A percentile compares a stretch with the other conserved stretches of the same genome.
These are phyloP conservation scores for Hyposoter dolosus DNA, from an alignment of 2,888 invertebrate species.

Conservation along the genomic window DNA sequence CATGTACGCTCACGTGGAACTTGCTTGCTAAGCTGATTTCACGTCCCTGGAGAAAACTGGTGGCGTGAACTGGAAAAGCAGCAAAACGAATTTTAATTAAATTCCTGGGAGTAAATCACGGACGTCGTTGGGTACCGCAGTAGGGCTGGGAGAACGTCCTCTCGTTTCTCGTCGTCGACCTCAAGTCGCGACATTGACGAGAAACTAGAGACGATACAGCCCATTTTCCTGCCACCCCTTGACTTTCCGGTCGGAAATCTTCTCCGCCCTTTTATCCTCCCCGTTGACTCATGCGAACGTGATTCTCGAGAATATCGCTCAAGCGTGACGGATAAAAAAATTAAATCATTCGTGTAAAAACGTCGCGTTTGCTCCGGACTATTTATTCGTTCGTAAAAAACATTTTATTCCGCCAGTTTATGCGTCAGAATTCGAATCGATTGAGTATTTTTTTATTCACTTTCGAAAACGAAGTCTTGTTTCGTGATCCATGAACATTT, in stretches of 20 bases:
- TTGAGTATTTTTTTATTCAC: neutral
- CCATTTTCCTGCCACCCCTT: slow-evolving; percentile 40
- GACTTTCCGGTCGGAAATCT: slow-evolving; percentile 53
- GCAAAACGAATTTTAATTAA: slow-evolving; percentile 75
- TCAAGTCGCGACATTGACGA: slow-evolving; percentile 46
- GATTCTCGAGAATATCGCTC: slow-evolving; percentile 7
- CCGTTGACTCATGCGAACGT: slow-evolving; percentile 5
- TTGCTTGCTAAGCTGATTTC: slow-evolving; percentile 32
- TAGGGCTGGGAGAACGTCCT: slow-evolving; percentile 32
- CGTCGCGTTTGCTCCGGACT: neutral
- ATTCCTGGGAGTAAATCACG: slow-evolving; percentile 66
- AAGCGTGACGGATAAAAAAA: slow-evolving; percentile 20
- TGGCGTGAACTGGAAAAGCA: slow-evolving; percentile 67
- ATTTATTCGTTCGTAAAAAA: slow-evolving; percentile 23
- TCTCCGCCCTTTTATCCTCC: neutral
- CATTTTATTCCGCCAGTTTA: neutral
- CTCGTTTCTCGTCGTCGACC: slow-evolving; percentile 44
- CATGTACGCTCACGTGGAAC: slow-evolving; percentile 8
- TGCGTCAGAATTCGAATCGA: neutral
- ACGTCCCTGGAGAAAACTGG: slow-evolving; percentile 64
- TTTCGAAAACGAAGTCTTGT: neutral
- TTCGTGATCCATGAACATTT: neutral
- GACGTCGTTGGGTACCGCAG: slow-evolving; percentile 39
- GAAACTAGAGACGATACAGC: slow-evolving; percentile 53
- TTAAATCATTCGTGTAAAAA: slow-evolving; percentile 23